A percentile compares a stretch with the other conserved stretches of the same genome.
These are phyloP conservation scores for Lasioglossum malachurum DNA, from an alignment of 2,888 invertebrate genomes.

Conservation along the genomic window DNA sequence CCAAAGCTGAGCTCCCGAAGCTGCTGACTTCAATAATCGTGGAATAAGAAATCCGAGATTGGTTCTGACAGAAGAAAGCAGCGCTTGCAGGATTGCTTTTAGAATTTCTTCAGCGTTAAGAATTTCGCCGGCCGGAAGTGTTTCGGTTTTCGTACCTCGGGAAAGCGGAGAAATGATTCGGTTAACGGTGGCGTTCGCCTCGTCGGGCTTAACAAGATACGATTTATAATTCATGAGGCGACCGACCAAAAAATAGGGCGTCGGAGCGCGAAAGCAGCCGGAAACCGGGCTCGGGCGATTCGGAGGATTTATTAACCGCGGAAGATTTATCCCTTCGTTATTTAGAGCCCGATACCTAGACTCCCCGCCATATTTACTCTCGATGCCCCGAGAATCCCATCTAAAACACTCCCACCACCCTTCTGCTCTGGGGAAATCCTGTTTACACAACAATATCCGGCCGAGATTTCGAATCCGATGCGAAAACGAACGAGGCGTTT, in stretches of 20 bases:
- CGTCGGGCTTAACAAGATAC: slow-evolving; percentile 59
- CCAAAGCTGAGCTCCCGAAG: background rate
- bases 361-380: background rate
- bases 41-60: background rate
- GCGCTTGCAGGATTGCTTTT: background rate
- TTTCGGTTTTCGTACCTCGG: background rate
- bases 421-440: background rate
- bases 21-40: too few species aligned
- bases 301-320: slow-evolving; percentile 56
- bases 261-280: slow-evolving; percentile 37
- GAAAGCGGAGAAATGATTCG: slow-evolving; percentile 48
- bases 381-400: background rate
- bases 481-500: background rate
- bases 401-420: background rate
- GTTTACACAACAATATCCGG: background rate
- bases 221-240: slow-evolving; percentile 70
- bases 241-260: slow-evolving; percentile 36
- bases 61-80: background rate
- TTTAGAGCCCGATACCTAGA: slow-evolving; percentile 28
- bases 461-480: background rate
- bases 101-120: background rate
- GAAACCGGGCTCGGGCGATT: slow-evolving; percentile 32
- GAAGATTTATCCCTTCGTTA: slow-evolving; percentile 52
- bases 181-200: slow-evolving; percentile 22
- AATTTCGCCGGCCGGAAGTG: background rate